These are phyloP conservation scores for Cryptomyrus ogoouensis DNA, from an alignment of 2,113 vertebrate species.

Conservation along the genomic window DNA sequence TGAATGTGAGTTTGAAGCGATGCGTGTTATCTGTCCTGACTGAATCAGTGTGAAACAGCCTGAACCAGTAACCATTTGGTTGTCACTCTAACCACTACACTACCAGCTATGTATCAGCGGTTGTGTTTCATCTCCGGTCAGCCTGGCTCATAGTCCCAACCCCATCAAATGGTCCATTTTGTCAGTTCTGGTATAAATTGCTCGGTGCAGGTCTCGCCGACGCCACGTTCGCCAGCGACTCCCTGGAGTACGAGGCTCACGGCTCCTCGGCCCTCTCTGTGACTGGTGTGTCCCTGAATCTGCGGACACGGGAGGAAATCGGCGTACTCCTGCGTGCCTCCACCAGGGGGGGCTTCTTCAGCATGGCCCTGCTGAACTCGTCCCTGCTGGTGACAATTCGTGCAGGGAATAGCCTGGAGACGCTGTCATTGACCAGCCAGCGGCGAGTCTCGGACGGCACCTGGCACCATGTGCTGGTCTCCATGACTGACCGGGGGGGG, in stretches of 20 bases:
- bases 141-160: not conserved
- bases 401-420: conserved; percentile 57
- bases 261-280: conserved; percentile 54
- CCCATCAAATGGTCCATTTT: not conserved
- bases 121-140: not conserved
- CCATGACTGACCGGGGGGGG: conserved; percentile 56
- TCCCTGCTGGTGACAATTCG: conserved; percentile 66
- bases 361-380: conserved; percentile 71
- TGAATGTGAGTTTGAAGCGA: conserved; percentile 73
- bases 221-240: conserved; percentile 67
- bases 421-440: conserved; percentile 58
- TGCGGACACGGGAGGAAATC: conserved; percentile 75
- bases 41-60: not conserved
- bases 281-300: conserved; percentile 61
- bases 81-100: not conserved
- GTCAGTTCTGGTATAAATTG: not conserved
- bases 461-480: conserved; percentile 74
- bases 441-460: conserved; percentile 64
- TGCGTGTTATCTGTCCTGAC: not conserved
- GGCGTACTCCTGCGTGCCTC: conserved; percentile 64
- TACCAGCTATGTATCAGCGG: not conserved
- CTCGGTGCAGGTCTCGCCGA: conserved; percentile 71
- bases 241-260: conserved; percentile 63
- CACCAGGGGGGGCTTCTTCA: conserved; percentile 57
- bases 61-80: not conserved